phyloP scores from a whole-genome alignment of 2,888 invertebrate species.

The Fragum fragum region DNA sequence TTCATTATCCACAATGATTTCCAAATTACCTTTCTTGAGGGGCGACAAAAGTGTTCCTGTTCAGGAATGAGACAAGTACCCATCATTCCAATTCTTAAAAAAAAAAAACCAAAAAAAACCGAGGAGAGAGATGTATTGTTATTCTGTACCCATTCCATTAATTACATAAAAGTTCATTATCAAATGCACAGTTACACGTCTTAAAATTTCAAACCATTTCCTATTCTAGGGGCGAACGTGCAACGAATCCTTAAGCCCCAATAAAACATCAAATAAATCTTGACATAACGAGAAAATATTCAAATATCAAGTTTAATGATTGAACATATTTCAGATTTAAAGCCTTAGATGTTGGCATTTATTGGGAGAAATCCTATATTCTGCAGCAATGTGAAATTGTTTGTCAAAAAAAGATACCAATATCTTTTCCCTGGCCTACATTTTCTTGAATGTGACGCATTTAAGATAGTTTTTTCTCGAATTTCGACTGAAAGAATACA shows the following conservation, averaged over 20 bases:
- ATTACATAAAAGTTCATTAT: neutral
- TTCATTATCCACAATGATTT: too few relatives aligned
- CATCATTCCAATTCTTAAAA: too few relatives aligned
- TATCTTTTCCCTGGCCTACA: neutral
- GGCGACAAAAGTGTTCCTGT: too few relatives aligned
- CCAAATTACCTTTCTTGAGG: too few relatives aligned
- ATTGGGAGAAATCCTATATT: constrained; percentile 6
- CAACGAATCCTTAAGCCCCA: neutral
- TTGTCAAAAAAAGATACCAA: constrained; percentile 1
- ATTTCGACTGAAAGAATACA: too few relatives aligned
- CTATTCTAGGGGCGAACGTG: neutral
- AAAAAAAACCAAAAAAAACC: too few relatives aligned
- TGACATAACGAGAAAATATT: constrained; percentile 3
- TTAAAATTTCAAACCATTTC: neutral
- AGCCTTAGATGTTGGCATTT: constrained; percentile 6
- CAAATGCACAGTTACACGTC: neutral
- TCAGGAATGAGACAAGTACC: too few relatives aligned
- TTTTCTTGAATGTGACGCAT: neutral
- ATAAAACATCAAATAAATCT: constrained; percentile 1
- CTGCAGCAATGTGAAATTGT: neutral
- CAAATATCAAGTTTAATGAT: constrained; percentile 6
- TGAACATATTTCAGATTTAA: constrained; percentile 2
- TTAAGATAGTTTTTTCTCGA: too few relatives aligned
- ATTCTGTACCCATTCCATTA: neutral
- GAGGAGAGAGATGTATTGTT: neutral